Percentiles rank a stretch among this genome's conserved stretches.
Evolutionary conservation across 2,888 invertebrate species (phyloP).

Genomic region (Ferrisia virgata): DNA sequence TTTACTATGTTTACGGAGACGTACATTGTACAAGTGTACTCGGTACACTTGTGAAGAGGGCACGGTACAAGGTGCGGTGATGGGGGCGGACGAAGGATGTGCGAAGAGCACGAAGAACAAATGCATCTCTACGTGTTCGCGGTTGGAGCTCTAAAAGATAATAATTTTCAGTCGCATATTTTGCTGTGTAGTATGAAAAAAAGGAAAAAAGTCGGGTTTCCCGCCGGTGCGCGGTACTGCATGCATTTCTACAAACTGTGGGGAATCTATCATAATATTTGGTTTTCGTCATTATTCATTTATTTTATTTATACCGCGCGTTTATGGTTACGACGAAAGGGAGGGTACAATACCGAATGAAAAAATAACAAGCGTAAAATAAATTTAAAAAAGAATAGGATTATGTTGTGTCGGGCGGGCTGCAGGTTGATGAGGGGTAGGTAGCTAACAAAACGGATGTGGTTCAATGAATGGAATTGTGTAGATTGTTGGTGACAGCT

Average conservation of each 20-base stretch:
- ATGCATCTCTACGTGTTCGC: conserved; percentile 3
- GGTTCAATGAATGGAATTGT: conserved; percentile 40
- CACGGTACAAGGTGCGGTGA: too few species aligned
- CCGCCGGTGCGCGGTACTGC: background rate
- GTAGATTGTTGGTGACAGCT: conserved; percentile 41
- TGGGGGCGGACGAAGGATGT: background rate
- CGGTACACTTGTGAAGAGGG: too few species aligned
- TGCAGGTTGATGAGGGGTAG: background rate
- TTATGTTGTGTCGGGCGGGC: background rate
- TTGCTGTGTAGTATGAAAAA: background rate
- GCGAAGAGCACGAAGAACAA: background rate
- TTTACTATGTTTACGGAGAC: background rate
- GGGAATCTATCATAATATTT: conserved; percentile 37
- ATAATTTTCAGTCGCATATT: background rate
- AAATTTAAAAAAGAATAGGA: conserved; percentile 33
- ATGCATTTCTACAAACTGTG: background rate
- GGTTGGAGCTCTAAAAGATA: background rate
- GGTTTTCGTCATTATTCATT: conserved; percentile 37
- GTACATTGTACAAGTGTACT: too few species aligned
- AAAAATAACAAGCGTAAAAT: conserved; percentile 40
- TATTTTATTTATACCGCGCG: conserved; percentile 38
- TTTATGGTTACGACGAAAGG: background rate
- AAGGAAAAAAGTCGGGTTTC: background rate
- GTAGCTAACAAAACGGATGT: conserved; percentile 29
- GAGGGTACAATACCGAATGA: conserved; percentile 11